Evolutionary conservation across 2,113 vertebrate genomes (phyloP), one percentile per base, ranked within the genome.

Genomic region (Sceloporus undulatus): DNA sequence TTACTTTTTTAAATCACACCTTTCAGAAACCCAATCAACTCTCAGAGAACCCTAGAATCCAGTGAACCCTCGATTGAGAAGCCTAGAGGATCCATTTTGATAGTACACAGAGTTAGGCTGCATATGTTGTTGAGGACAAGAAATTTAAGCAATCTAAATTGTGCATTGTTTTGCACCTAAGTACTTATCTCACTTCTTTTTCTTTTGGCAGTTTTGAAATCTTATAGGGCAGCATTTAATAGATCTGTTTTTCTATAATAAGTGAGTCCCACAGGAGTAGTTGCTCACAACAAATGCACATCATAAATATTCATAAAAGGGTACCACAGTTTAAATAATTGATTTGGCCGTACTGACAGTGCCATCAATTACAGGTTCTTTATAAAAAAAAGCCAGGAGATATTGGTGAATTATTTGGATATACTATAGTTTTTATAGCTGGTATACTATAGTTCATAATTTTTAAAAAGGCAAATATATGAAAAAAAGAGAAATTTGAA

Each of bases 311-410:
- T 88, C 89, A 82, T 88, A n/a, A 85, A 84, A 13, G 23, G n/a
- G 21, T 81, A 14, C 23, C 74, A 34, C 0, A 68, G 29, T 38
- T 78, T n/a, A n/a, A n/a, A n/a, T 34, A 84, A 79, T 5, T 70
- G 80, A 73, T 82, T 83, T 74, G 77, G 23, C 86, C 89, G n/a
- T n/a, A 29, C 4, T 76, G 80, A 87, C n/a, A 91, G 82, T 76
- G 25, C 83, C 38, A n/a, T 89, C 85, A 91, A 89, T 91, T 73
- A 62, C 1, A 8, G 1, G 59, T 62, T 82, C 54, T 85, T 94
- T 40, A 81, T 92, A 80, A 92, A 90, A 71, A 83, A 93, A 87
- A 75, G 94, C 85, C 14, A 13, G 93, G 91, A 70, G 16, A 85
- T 82, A 65, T 65, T 48, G 29, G 25, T 52, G 23, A 82, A 34